Evolutionary conservation across 1,140 invertebrate genomes (phyloP), one percentile per base, ranked within the genome.

Genomic region (Bombus difficillimus): DNA sequence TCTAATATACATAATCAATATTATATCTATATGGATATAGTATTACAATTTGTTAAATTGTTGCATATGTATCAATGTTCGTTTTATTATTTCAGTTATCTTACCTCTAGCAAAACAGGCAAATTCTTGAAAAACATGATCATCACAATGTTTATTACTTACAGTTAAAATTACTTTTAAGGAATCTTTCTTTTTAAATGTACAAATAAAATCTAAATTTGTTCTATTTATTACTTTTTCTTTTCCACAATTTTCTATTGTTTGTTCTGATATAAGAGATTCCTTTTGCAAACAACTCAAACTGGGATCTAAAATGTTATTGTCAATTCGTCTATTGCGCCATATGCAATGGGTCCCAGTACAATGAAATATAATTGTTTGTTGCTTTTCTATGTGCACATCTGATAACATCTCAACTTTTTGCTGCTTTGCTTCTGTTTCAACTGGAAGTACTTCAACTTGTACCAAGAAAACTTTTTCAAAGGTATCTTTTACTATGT

Each of bases 401-500:
- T 94, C 92, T 10, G 93, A 94, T 2, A 89, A 47, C 28, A 78
- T 53, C 1, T 93, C 89, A 18, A 92, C 73, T 80, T 95, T 94
- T 32, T 92, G 90, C 47, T 94, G 93, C 13, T 95, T 93, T 1
- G 81, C 12, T 75, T 91, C 92, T 10, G 77, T 69, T 12, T 90
- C 83, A n/a, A 59, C 18, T 59, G 77, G 43, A 3, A 80, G 39
- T 15, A 89, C 6, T 78, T 92, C 41, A 2, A 94, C 62, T 64
- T 93, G 76, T 34, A 95, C 66, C 62, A 88, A 91, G 1, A 93
- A 92, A 22, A 95, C 89, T 34, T 83, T 91, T 74, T 93, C 92
- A 10, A 95, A 92, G 62, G 91, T 92, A 47, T 92, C 89, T n/a
- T 88, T 88, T 6, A 93, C 47, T n/a, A 93, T 64, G 41, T 89